Evolutionary conservation across 2,888 invertebrate species (phyloP).

Genomic region (Papilio gigon): DNA sequence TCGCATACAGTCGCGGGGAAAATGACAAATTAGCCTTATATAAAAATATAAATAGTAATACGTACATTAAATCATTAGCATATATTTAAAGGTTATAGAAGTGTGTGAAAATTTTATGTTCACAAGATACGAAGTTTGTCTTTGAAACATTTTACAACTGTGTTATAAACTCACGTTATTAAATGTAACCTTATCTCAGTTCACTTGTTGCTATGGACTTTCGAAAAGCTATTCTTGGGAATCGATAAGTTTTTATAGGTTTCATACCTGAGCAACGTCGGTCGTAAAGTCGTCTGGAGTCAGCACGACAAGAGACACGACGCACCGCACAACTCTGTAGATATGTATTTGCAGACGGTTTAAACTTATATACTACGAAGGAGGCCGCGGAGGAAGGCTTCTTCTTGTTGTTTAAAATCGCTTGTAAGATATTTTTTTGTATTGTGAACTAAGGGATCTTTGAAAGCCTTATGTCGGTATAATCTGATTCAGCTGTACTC

Average conservation of each 20-base stretch:
- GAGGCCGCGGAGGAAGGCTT: constrained; percentile 34
- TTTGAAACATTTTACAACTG: not conserved
- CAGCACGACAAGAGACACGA: constrained; percentile 29
- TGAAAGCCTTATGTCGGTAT: not conserved
- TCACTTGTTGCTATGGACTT: constrained; percentile 38
- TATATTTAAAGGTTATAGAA: not conserved
- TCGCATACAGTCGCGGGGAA: too few relatives aligned
- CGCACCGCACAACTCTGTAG: too few relatives aligned
- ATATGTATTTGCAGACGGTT: not conserved
- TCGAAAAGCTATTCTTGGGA: constrained; percentile 16
- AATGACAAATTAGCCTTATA: too few relatives aligned
- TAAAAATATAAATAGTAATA: not conserved
- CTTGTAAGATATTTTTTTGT: constrained; percentile 11
- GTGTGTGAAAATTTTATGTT: not conserved
- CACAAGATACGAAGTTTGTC: not conserved
- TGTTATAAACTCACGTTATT: not conserved
- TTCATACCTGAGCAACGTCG: constrained; percentile 32
- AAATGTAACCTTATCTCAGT: constrained; percentile 10
- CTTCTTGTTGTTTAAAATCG: constrained; percentile 18
- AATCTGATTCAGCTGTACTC: not conserved
- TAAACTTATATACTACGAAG: constrained; percentile 33
- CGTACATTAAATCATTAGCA: not conserved
- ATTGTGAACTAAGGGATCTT: constrained; percentile 10
- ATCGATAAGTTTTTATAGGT: constrained; percentile 39
- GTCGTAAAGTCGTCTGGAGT: constrained; percentile 47